These are phyloP conservation scores for Loxodonta africana DNA, from an alignment of 2,113 vertebrate species.

Conservation along the genomic window DNA sequence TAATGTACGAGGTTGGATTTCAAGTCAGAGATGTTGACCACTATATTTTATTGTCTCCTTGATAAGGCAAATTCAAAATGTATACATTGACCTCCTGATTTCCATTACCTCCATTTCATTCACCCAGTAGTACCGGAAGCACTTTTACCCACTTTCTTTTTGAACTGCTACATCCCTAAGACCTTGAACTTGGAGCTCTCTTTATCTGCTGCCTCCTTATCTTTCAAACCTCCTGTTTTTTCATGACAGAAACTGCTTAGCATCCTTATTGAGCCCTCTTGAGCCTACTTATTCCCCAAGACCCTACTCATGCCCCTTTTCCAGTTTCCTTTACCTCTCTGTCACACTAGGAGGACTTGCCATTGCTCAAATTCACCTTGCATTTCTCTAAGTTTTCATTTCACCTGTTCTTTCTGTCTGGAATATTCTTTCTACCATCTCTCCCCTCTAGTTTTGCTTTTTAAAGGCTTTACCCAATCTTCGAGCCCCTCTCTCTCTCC, in stretches of 20 bases:
- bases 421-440: neutral
- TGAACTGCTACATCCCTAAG: neutral
- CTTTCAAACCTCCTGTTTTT: neutral
- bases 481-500: neutral
- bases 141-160: neutral
- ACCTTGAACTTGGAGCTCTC: neutral
- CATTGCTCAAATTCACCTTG: neutral
- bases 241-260: neutral
- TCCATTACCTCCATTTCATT: neutral
- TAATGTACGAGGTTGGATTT: neutral
- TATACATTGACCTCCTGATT: fast-evolving
- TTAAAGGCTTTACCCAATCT: neutral
- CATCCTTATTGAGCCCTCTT: neutral
- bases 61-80: neutral
- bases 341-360: neutral
- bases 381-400: neutral
- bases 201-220: neutral
- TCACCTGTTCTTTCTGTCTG: neutral
- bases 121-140: neutral
- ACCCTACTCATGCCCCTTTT: neutral
- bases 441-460: neutral
- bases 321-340: neutral
- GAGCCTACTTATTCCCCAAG: no score
- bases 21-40: neutral
- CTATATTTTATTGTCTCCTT: neutral